These are phyloP conservation scores for Apogon hyalosoma DNA, from an alignment of 2,797 vertebrate genomes.

Conservation along the genomic window DNA sequence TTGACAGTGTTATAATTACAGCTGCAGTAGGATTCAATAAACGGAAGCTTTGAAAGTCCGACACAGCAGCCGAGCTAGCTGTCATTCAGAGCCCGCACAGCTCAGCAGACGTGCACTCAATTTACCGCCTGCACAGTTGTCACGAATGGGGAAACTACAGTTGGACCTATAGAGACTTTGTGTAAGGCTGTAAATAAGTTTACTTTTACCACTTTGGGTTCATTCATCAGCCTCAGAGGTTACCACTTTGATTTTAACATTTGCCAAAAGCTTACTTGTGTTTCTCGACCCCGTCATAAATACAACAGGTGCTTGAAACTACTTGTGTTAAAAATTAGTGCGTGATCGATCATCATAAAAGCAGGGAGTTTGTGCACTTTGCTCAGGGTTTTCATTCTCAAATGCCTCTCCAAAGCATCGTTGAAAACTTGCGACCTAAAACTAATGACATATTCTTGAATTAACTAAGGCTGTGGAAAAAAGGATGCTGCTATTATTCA, in stretches of 20 bases:
- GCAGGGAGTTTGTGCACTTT: neutral
- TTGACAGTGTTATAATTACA: too few relatives aligned
- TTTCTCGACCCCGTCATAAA: neutral
- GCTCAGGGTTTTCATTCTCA: neutral
- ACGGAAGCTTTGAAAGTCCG: too few relatives aligned
- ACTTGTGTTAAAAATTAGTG: constrained; percentile 6
- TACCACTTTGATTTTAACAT: neutral
- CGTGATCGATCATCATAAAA: constrained; percentile 4
- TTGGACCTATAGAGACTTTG: too few relatives aligned
- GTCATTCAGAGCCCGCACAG: too few relatives aligned
- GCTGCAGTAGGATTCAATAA: too few relatives aligned
- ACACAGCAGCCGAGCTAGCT: too few relatives aligned
- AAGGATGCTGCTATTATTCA: constrained; percentile 53
- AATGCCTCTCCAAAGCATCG: constrained; percentile 7
- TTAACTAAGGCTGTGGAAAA: constrained; percentile 48
- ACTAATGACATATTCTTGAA: constrained; percentile 56
- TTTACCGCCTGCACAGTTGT: too few relatives aligned
- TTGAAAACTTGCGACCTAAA: constrained; percentile 50
- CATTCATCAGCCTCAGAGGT: too few relatives aligned
- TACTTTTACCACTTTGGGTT: too few relatives aligned
- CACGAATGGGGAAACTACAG: too few relatives aligned
- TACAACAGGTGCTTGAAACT: constrained; percentile 21
- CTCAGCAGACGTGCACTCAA: too few relatives aligned
- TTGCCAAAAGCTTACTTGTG: neutral
- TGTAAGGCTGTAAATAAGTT: too few relatives aligned